phyloP scores from a whole-genome alignment of 1,140 invertebrate genomes.

The Colletes gigas region DNA sequence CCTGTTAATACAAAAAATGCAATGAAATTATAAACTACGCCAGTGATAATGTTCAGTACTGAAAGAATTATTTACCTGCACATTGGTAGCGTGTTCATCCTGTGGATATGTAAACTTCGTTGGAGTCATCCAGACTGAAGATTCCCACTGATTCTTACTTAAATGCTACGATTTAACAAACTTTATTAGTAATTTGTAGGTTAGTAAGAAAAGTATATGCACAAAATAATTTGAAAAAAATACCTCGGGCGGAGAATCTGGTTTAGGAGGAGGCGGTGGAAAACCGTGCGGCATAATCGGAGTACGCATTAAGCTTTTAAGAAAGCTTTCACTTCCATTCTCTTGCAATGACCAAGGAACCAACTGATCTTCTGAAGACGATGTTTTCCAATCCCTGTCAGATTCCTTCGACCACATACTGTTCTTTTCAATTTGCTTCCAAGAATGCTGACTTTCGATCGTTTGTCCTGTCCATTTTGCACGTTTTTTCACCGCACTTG shows the following conservation, averaged over 20 bases:
- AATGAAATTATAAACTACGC: conserved; percentile 8
- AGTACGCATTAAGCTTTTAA: conserved; percentile 70
- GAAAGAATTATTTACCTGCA: conserved; percentile 65
- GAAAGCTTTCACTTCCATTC: conserved; percentile 63
- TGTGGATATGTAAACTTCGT: conserved; percentile 71
- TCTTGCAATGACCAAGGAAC: conserved; percentile 68
- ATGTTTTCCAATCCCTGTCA: conserved; percentile 66
- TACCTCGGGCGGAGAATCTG: conserved; percentile 70
- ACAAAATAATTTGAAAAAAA: not conserved
- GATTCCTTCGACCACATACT: conserved; percentile 57
- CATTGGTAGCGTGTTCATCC: conserved; percentile 67
- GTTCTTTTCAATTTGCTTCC: conserved; percentile 64
- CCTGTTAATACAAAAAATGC: conserved; percentile 47
- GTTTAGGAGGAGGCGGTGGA: conserved; percentile 69
- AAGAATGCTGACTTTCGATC: conserved; percentile 53
- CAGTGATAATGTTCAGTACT: conserved; percentile 5
- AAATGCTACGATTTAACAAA: conserved; percentile 40
- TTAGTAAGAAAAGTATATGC: not conserved
- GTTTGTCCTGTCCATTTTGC: conserved; percentile 64
- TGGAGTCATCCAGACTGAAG: conserved; percentile 76
- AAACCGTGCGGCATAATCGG: conserved; percentile 62
- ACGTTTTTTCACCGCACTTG: conserved; percentile 56
- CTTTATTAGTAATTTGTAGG: not conserved
- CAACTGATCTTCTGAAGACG: conserved; percentile 51
- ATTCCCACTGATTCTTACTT: conserved; percentile 70